Percentiles rank a stretch among this genome's conserved stretches.
Evolutionary conservation across 2,113 vertebrate species (phyloP).

Genomic region (Misgurnus mizolepis): DNA sequence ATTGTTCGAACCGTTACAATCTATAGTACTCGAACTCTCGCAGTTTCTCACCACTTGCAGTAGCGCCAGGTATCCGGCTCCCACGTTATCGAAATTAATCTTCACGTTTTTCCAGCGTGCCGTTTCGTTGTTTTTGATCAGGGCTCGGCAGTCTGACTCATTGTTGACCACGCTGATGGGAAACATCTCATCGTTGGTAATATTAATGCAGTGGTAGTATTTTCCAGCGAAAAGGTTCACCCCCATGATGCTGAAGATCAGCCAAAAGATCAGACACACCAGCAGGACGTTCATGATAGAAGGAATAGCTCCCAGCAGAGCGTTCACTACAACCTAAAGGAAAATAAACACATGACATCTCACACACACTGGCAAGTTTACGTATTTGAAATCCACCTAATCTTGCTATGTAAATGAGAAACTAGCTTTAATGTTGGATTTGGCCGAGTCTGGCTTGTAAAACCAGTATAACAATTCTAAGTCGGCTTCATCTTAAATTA

Average conservation of each 20-base stretch:
- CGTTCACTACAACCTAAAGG: constrained; percentile 93
- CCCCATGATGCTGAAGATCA: constrained; percentile 99
- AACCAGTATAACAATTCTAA: neutral
- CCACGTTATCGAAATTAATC: constrained; percentile 98
- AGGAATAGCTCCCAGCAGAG: constrained; percentile 95
- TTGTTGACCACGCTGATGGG: constrained; percentile 84
- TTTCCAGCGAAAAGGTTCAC: constrained; percentile 97
- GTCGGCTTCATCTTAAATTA: too few relatives aligned
- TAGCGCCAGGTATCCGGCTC: constrained; percentile 93
- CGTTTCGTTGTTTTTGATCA: constrained; percentile 70
- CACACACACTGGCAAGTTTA: neutral
- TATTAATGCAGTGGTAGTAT: constrained; percentile 93
- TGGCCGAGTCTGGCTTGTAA: neutral
- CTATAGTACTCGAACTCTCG: neutral
- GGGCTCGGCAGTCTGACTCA: constrained; percentile 79
- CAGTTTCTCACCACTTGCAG: constrained; percentile 89
- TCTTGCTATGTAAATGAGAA: neutral
- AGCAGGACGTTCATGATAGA: constrained; percentile 99
- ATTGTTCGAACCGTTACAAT: neutral
- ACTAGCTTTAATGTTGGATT: neutral
- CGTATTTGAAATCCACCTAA: too few relatives aligned
- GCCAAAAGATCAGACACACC: constrained; percentile 99
- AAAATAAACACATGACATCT: constrained; percentile 2
- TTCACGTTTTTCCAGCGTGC: constrained; percentile 95
- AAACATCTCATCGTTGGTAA: constrained; percentile 79